Percentiles rank a stretch among this genome's conserved stretches.
These are phyloP conservation scores for Podilymbus podiceps DNA, from an alignment of 2,113 vertebrate species.

Conservation along the genomic window DNA sequence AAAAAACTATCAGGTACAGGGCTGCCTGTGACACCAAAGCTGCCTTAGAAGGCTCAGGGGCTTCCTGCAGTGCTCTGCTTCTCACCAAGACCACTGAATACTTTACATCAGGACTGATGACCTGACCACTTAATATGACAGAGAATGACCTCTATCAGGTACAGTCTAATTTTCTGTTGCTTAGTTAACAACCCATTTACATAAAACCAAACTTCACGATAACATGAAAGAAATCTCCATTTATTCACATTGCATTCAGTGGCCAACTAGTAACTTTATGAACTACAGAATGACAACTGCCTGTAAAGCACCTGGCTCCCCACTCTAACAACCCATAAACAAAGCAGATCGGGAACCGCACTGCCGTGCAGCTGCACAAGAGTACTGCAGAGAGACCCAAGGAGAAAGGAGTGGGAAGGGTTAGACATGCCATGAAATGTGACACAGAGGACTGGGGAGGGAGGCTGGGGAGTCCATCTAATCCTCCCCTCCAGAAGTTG, in stretches of 20 bases:
- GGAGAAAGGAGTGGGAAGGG: neutral
- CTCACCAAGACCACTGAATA: neutral
- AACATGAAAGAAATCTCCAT: neutral
- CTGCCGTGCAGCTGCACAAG: neutral
- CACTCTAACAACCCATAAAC: neutral
- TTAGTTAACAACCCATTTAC: neutral
- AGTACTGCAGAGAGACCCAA: neutral
- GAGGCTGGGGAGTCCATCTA: neutral
- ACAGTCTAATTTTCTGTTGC: neutral
- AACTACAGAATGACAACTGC: neutral
- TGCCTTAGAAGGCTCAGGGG: neutral
- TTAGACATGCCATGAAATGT: rapidly evolving
- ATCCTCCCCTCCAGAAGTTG: neutral
- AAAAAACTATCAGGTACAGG: neutral
- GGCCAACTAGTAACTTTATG: neutral
- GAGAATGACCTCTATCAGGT: neutral
- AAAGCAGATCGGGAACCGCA: neutral
- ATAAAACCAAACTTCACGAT: neutral
- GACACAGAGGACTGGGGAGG: neutral
- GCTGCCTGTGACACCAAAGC: neutral
- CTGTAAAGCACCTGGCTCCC: rapidly evolving
- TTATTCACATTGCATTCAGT: neutral
- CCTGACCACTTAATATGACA: neutral
- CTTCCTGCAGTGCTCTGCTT: neutral
- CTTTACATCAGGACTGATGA: rapidly evolving